Base-by-base conservation (phyloP, 2,797 vertebrate species). In the Helarctos malayanus region DNA sequence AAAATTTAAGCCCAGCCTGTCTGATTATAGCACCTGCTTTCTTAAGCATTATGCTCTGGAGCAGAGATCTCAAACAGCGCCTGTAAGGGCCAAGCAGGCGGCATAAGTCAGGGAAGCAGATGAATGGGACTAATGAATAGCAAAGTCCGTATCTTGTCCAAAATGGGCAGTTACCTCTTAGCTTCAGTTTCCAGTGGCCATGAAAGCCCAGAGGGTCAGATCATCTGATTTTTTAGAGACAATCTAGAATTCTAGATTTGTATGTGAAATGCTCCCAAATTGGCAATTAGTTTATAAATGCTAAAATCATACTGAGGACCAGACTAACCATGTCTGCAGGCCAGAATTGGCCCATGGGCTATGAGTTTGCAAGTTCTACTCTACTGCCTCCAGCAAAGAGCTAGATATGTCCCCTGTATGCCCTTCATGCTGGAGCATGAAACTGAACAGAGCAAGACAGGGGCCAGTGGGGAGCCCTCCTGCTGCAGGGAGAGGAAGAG, bases 201-300 rank as follows among this genome's bases (percentile, higher is more conserved):
- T 1, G 1, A 89, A 86, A 35, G 29, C 57, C 45, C 63, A 49
- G 18, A n/a, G 69, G 65, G 47, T 76, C 80, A 41, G 63, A 47
- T 80, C 54, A 38, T 35, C 82, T 79, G 69, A 78, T 69, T 25
- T 94, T 61, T 92, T 63, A 38, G 69, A 87, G 76, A 78, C 38
- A 94, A 73, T 27, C 73, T 32, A 89, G 88, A 75, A 88, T 75
- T 95, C 52, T 52, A 89, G 78, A 95, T 89, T 90, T 59, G n/a
- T 85, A 29, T 83, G 45, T 56, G 59, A 86, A 91, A 54, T 91
- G 63, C 23, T 75, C 63, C 56, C 73, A 81, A 73, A 87, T 63
- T 59, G 83, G 54, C 85, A 81, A 45, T 95, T 87, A 73, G 91
- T 87, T 87, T 87, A 27, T 63, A 82, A 68, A 91, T 82, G 54